Evolutionary conservation across 2,888 invertebrate species (phyloP).

Genomic region (Seira ritae): DNA sequence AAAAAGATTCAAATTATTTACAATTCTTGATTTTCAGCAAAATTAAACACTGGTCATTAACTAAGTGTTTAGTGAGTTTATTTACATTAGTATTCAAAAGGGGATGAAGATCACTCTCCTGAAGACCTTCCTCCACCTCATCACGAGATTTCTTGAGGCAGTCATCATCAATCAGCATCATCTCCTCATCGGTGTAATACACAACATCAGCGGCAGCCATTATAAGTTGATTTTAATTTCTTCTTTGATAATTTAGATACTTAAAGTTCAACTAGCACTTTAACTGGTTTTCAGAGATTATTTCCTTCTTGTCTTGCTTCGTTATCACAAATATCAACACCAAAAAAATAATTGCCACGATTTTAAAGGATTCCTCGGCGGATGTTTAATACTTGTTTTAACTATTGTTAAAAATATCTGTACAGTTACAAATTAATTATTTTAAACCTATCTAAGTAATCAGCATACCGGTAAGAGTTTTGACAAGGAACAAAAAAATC

Average conservation of each 20-base stretch:
- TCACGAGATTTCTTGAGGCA: slow-evolving; percentile 50
- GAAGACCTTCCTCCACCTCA: slow-evolving; percentile 36
- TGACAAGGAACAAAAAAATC: slow-evolving; percentile 41
- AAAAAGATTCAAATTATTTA: slow-evolving; percentile 1
- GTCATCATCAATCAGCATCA: slow-evolving; percentile 60
- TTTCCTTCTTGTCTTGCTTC: neutral
- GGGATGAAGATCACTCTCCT: slow-evolving; percentile 51
- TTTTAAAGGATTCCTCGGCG: too few relatives aligned
- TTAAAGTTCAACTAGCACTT: too few relatives aligned
- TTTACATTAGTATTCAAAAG: slow-evolving; percentile 49
- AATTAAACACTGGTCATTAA: too few relatives aligned
- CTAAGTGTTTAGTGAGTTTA: too few relatives aligned
- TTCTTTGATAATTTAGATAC: neutral
- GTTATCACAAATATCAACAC: neutral
- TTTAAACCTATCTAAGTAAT: neutral
- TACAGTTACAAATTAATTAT: too few relatives aligned
- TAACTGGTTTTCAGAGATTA: too few relatives aligned
- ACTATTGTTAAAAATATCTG: too few relatives aligned
- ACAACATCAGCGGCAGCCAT: slow-evolving; percentile 55
- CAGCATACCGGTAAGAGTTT: slow-evolving; percentile 12
- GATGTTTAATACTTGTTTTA: too few relatives aligned
- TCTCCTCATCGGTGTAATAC: slow-evolving; percentile 59
- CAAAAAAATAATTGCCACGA: neutral
- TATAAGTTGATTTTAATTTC: slow-evolving; percentile 17
- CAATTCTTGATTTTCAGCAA: too few relatives aligned